These are phyloP conservation scores for Micrastur ruficollis DNA, from an alignment of 2,797 vertebrate genomes.

Conservation along the genomic window DNA sequence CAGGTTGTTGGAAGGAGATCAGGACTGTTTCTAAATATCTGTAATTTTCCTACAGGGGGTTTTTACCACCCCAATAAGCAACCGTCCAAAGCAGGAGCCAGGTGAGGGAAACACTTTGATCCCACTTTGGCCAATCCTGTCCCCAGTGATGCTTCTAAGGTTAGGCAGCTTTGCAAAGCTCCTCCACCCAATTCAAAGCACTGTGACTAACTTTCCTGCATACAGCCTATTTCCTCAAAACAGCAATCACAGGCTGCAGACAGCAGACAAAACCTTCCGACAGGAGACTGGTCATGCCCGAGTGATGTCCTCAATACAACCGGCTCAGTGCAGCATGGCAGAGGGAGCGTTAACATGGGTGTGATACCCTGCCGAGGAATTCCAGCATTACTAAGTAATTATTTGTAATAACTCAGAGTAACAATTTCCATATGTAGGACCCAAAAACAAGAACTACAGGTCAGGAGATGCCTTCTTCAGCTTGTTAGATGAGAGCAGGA, in stretches of 20 bases:
- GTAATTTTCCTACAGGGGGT: neutral
- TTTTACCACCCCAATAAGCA: neutral
- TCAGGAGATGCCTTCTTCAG: slow-evolving; percentile 18
- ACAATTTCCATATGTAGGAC: slow-evolving; percentile 54
- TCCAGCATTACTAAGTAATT: slow-evolving; percentile 43
- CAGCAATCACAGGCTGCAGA: neutral
- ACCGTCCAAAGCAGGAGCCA: neutral
- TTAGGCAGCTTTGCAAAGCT: neutral
- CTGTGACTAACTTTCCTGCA: slow-evolving; percentile 11
- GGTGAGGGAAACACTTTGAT: neutral
- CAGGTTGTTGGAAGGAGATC: neutral
- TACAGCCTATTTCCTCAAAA: neutral
- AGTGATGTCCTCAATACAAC: neutral
- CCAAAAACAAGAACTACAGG: slow-evolving; percentile 30
- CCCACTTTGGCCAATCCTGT: neutral
- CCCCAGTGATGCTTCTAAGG: neutral
- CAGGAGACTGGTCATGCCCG: neutral
- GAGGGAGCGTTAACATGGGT: neutral
- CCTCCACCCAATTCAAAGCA: neutral
- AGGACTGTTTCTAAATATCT: neutral
- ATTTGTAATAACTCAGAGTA: slow-evolving; percentile 42
- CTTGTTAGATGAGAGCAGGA: slow-evolving; percentile 1
- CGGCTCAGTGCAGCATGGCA: neutral
- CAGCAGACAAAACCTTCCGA: neutral
- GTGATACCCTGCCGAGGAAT: slow-evolving; percentile 30